Conservation (phyloP, 2,888 invertebrate species). For the Andrena camellia region DNA sequence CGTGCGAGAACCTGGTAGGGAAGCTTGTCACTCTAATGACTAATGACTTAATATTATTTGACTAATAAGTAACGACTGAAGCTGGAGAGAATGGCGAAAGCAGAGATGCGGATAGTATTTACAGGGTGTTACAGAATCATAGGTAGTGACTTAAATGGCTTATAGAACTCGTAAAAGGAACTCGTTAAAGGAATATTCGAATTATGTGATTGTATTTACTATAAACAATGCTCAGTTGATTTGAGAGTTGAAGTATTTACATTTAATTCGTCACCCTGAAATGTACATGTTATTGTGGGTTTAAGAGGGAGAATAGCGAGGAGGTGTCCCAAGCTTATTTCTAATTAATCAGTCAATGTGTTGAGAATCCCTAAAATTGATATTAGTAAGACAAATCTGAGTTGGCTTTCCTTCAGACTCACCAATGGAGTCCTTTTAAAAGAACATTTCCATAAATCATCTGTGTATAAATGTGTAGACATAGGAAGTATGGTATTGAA, state of each 20-base stretch:
- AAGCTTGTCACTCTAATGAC: neutral
- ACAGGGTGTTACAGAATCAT: neutral
- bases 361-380: too few relatives aligned
- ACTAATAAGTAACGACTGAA: slow-evolving; percentile 1
- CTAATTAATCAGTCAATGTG: too few relatives aligned
- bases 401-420: too few relatives aligned
- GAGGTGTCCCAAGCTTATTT: neutral
- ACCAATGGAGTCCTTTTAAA: too few relatives aligned
- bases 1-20: neutral
- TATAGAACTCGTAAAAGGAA: too few relatives aligned
- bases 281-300: neutral
- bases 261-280: neutral
- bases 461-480: too few relatives aligned
- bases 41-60: neutral
- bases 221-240: neutral
- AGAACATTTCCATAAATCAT: too few relatives aligned
- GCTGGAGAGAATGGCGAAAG: slow-evolving; percentile 24
- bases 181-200: neutral
- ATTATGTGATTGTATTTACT: neutral
- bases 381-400: too few relatives aligned
- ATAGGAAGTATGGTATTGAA: too few relatives aligned
- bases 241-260: neutral
- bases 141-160: neutral
- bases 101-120: neutral
- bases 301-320: neutral